Conservation (phyloP, 2,797 vertebrate species). For the Anolis apletophallus region DNA sequence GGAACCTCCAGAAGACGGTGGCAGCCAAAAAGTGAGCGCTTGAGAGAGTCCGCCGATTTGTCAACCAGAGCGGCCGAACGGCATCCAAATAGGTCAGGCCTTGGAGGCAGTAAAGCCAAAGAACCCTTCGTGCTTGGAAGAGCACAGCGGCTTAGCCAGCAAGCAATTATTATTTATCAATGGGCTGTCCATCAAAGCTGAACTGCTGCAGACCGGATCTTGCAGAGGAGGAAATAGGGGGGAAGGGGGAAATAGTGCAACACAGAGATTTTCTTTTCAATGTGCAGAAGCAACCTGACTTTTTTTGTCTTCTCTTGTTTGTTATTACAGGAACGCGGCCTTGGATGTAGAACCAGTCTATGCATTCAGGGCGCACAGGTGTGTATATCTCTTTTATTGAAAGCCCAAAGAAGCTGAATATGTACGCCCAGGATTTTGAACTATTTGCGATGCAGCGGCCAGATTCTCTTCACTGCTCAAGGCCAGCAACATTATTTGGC, state of each 20-base stretch:
- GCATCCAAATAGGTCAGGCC: background rate
- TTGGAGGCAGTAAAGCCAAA: background rate
- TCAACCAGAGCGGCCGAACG: background rate
- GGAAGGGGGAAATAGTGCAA: background rate
- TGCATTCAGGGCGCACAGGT: constrained; percentile 92
- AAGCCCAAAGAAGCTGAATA: background rate
- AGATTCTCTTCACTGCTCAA: background rate
- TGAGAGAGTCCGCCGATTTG: rapidly evolving
- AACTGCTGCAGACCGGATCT: background rate
- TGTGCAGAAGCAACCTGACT: background rate
- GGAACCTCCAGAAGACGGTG: constrained; percentile 92
- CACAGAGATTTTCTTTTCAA: background rate
- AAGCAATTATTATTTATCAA: too few species aligned
- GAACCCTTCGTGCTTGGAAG: background rate
- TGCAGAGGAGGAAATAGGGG: too few species aligned
- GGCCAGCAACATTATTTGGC: too few species aligned
- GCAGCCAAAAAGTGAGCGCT: constrained; percentile 88
- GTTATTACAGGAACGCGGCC: constrained; percentile 83
- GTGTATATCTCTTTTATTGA: background rate
- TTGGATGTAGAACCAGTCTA: constrained; percentile 92
- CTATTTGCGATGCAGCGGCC: background rate
- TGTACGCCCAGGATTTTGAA: background rate
- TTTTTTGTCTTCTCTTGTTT: background rate
- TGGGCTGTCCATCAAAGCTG: background rate
- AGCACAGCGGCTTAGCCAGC: background rate